These are phyloP conservation scores for Ooceraea biroi DNA, from an alignment of 1,140 invertebrate species.

Conservation along the genomic window DNA sequence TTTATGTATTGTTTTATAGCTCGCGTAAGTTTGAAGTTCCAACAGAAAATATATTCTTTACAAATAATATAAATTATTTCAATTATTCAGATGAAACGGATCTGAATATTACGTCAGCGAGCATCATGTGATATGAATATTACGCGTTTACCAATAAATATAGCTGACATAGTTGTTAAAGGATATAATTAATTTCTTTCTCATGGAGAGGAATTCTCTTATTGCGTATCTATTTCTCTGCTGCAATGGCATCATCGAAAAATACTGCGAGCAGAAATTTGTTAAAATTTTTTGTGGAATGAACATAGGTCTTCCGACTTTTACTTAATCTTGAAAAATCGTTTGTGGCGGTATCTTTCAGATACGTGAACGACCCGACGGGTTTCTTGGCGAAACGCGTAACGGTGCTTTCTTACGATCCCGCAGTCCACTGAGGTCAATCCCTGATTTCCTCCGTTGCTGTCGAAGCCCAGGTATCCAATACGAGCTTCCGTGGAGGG, in stretches of 20 bases:
- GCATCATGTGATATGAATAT: not conserved
- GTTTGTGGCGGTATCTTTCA: conserved; percentile 17
- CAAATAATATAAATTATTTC: not conserved
- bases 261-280: not conserved
- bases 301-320: conserved; percentile 3
- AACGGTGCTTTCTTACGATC: conserved; percentile 59
- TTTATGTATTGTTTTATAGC: conserved; percentile 43
- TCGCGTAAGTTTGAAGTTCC: conserved; percentile 11
- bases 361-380: conserved; percentile 27
- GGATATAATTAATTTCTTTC: too few species aligned
- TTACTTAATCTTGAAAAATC: conserved; percentile 46
- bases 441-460: conserved; percentile 60
- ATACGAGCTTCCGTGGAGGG: conserved; percentile 56
- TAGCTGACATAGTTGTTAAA: too few species aligned
- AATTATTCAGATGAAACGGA: too few species aligned
- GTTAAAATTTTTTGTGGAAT: not conserved
- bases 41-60: not conserved
- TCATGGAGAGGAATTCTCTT: too few species aligned
- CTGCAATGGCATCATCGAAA: not conserved
- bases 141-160: too few species aligned
- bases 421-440: conserved; percentile 63
- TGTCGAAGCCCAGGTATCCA: conserved; percentile 48
- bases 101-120: too few species aligned
- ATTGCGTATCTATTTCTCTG: not conserved
- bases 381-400: conserved; percentile 56